Percentiles rank a stretch among this genome's conserved stretches.
These are phyloP conservation scores for Trichogramma evanescens DNA, from an alignment of 2,888 invertebrate species.

Conservation along the genomic window DNA sequence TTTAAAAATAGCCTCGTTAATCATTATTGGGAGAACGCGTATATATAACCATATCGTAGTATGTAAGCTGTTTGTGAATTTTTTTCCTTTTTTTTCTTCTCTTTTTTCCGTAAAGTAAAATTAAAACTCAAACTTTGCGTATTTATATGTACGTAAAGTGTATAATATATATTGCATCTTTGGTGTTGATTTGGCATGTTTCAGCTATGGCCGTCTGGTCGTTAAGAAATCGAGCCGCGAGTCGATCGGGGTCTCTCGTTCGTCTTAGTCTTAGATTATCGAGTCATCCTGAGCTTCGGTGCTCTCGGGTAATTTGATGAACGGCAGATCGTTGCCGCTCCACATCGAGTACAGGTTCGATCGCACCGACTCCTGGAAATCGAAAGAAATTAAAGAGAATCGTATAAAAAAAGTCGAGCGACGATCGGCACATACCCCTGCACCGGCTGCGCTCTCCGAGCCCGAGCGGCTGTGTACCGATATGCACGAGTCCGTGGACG, in stretches of 20 bases:
- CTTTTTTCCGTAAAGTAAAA: too few relatives aligned
- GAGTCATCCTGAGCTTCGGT: slow-evolving; percentile 41
- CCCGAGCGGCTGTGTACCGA: slow-evolving; percentile 56
- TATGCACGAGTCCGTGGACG: slow-evolving; percentile 56
- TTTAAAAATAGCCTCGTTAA: too few relatives aligned
- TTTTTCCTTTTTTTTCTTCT: too few relatives aligned
- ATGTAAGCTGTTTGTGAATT: too few relatives aligned
- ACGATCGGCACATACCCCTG: slow-evolving; percentile 36
- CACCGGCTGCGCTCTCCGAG: slow-evolving; percentile 49
- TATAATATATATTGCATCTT: too few relatives aligned
- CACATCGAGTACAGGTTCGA: slow-evolving; percentile 50
- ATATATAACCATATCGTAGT: too few relatives aligned
- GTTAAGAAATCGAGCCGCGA: too few relatives aligned
- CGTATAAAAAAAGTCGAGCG: neutral
- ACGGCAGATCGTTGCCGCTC: slow-evolving; percentile 49
- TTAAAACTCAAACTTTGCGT: too few relatives aligned
- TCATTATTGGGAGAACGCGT: too few relatives aligned
- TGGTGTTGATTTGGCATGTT: too few relatives aligned
- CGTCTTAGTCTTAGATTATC: neutral
- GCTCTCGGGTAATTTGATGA: slow-evolving; percentile 48
- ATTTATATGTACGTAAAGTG: too few relatives aligned
- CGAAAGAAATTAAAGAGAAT: slow-evolving; percentile 8
- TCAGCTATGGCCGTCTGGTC: too few relatives aligned
- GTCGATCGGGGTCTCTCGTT: neutral
- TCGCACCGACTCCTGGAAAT: slow-evolving; percentile 41